Conservation (phyloP, 1,140 invertebrate species). For the Holcopasites calliopsidis region DNA sequence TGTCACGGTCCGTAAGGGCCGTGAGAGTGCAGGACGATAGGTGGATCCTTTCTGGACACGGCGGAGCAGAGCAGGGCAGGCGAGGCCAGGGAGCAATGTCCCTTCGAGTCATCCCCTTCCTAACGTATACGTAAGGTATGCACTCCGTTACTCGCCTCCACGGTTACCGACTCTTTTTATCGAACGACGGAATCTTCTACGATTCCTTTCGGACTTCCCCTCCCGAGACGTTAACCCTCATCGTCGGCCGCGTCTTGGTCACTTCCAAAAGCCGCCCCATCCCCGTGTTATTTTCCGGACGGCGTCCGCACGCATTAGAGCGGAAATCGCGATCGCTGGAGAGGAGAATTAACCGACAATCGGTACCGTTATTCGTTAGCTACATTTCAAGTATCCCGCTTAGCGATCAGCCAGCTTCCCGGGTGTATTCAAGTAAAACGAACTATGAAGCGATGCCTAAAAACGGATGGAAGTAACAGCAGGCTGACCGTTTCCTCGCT, state of each 20-base stretch:
- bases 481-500: slow-evolving; percentile 47
- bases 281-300: not conserved
- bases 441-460: slow-evolving; percentile 6
- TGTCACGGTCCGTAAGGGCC: slow-evolving; percentile 58
- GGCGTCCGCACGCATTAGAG: too few species aligned
- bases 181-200: slow-evolving; percentile 58
- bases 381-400: slow-evolving; percentile 23
- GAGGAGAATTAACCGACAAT: not conserved
- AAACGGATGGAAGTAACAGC: slow-evolving; percentile 20
- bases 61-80: slow-evolving; percentile 61
- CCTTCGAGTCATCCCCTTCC: slow-evolving; percentile 76
- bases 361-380: slow-evolving; percentile 34
- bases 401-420: slow-evolving; percentile 4
- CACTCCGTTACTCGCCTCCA: slow-evolving; percentile 74
- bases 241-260: not conserved
- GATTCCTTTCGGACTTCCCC: slow-evolving; percentile 41
- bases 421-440: slow-evolving; percentile 1
- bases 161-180: slow-evolving; percentile 64
- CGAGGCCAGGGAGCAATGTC: slow-evolving; percentile 75
- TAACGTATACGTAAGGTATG: slow-evolving; percentile 73
- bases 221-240: slow-evolving; percentile 35
- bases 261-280: not conserved
- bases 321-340: not conserved
- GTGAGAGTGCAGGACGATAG: slow-evolving; percentile 61
- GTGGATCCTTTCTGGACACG: slow-evolving; percentile 61